A percentile compares a stretch with the other conserved stretches of the same genome.
phyloP scores from a whole-genome alignment of 2,113 vertebrate species.

The Neomonachus schauinslandi region DNA sequence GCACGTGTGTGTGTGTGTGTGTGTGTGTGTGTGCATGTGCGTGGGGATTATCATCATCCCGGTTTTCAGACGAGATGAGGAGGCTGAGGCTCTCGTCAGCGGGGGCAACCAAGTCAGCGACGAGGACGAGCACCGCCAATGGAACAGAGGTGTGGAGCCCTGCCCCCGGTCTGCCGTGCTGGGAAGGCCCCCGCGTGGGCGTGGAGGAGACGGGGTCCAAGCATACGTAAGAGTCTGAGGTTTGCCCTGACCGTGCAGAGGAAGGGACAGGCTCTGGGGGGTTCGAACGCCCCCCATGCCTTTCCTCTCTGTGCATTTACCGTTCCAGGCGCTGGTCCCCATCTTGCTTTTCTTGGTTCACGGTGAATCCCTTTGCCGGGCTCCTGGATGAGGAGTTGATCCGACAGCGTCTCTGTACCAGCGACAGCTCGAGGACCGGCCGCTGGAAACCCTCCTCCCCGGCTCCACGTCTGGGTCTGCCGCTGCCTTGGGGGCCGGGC shows the following conservation, averaged over 20 bases:
- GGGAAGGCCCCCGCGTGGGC: background rate
- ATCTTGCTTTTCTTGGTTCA: background rate
- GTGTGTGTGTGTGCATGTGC: background rate
- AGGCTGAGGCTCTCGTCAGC: background rate
- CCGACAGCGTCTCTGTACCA: background rate
- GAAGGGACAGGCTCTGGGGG: background rate
- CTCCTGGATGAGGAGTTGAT: background rate
- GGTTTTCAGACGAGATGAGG: background rate
- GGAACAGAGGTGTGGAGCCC: background rate
- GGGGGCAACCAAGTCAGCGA: background rate
- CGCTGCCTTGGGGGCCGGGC: background rate
- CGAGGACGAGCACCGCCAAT: accelerated
- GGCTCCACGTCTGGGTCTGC: background rate
- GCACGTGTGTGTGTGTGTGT: background rate
- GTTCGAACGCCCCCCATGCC: background rate
- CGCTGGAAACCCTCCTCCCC: background rate
- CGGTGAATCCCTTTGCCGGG: background rate
- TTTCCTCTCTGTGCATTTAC: background rate
- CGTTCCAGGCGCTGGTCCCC: too few species aligned
- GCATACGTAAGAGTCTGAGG: background rate
- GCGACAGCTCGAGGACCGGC: too few species aligned
- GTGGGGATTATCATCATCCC: background rate
- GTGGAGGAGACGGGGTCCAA: background rate
- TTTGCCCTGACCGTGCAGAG: background rate
- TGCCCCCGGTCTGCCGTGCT: background rate